Base-by-base conservation (phyloP, 2,888 invertebrate species). In the Zeuzera pyrina region DNA sequence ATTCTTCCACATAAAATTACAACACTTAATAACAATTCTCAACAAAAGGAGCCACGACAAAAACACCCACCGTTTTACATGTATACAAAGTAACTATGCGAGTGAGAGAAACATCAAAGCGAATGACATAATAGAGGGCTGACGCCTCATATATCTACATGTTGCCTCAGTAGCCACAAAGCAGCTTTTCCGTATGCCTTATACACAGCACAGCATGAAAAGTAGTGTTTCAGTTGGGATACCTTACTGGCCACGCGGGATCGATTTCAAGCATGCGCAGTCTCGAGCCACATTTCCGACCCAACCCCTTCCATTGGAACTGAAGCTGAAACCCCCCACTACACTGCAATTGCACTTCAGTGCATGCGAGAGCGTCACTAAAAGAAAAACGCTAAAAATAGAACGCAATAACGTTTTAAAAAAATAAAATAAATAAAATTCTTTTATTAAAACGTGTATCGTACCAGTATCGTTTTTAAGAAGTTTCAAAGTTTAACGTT, bases 251-350 rank as follows among this genome's bases (percentile, higher is more conserved):
- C 58, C 63, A 65, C 49, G 64, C 62, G 63, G 66, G 81, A 83
- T 84, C 84, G 84, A 84, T 84, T 51, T 35, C 64, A 54, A 45
- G 71, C 83, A 71, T 78, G 83, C 84, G 84, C 83, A 61, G 23
- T 49, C 35, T 45, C 38, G 34, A 52, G 57, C 59, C 64, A 65
- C 53, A 57, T 48, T 50, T 51, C 50, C 51, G 44, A 41, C 42
- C 34, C 47, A 31, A 29, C 34, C 37, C 22, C 36, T 30, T 15
- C 29, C 19, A 12, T 8, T 19, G 15, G n/a, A 46, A 36, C 60
- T 54, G 47, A 47, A 56, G 57, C 66, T 59, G 57, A 60, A 60
- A 55, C 35, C 47, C 55, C 52, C 43, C 41, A n/a, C 34, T 31
- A 39, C 57, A 52, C 56, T 79, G 79, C 81, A 78, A 76, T 70